phyloP scores from a whole-genome alignment of 2,113 vertebrate genomes.

The Ia io region DNA sequence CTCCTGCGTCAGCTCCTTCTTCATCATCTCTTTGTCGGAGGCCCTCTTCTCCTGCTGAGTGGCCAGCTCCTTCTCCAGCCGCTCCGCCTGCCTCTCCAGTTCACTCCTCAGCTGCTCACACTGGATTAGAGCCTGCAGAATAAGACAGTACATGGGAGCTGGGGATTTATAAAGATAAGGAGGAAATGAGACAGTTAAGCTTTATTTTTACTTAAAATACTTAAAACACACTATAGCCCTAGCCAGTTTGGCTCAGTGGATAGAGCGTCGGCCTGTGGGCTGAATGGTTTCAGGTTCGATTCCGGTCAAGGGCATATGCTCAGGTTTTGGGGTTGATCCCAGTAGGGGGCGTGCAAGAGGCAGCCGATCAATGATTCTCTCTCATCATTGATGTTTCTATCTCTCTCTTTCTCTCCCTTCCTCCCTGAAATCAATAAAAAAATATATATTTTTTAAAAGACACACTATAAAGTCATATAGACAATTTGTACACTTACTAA shows the following conservation, averaged over 20 bases:
- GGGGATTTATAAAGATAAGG: not conserved
- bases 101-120: slow-evolving; percentile 91
- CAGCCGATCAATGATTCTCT: no score
- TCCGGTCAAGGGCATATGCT: no score
- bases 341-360: no score
- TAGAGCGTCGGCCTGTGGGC: no score
- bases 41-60: slow-evolving; percentile 84
- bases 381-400: no score
- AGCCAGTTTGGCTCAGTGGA: no score
- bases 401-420: no score
- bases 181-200: not conserved
- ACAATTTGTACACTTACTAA: not conserved
- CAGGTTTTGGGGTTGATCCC: no score
- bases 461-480: not conserved
- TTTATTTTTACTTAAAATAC: not conserved
- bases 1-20: slow-evolving; percentile 85
- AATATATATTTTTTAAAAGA: no score
- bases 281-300: no score
- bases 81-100: slow-evolving; percentile 85
- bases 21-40: slow-evolving; percentile 84
- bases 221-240: not conserved
- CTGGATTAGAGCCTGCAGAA: slow-evolving; percentile 86
- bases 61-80: slow-evolving; percentile 85
- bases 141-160: not conserved
- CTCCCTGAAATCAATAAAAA: no score